Evolutionary conservation across 2,113 vertebrate species (phyloP).

Genomic region (Coregonus clupeaformis): DNA sequence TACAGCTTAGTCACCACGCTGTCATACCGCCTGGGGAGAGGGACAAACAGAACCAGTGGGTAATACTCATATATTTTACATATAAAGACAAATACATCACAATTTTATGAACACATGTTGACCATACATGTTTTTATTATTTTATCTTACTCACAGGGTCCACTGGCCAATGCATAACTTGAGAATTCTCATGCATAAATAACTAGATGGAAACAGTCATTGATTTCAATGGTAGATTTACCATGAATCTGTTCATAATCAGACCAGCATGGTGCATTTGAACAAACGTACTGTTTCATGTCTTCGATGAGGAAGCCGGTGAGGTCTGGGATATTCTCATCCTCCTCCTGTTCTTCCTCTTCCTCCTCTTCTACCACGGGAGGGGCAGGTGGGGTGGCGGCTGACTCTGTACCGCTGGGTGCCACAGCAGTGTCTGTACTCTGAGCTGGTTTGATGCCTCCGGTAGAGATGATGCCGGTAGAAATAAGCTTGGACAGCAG

Average conservation of each 20-base stretch:
- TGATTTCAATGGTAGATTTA: too few species aligned
- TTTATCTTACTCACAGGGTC: too few species aligned
- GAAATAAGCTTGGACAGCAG: constrained; percentile 90
- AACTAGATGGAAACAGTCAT: too few species aligned
- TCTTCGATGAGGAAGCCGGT: constrained; percentile 89
- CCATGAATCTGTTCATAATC: too few species aligned
- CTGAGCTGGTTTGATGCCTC: constrained; percentile 73
- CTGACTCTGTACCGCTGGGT: constrained; percentile 73
- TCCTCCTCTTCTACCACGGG: constrained; percentile 79
- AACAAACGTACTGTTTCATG: constrained; percentile 86
- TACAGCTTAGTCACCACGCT: constrained; percentile 91
- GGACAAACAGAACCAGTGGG: background rate
- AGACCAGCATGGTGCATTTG: too few species aligned
- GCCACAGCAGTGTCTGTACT: constrained; percentile 59
- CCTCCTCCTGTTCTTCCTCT: constrained; percentile 82
- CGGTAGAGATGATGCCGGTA: constrained; percentile 82
- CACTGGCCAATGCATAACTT: too few species aligned
- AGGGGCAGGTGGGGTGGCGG: constrained; percentile 53
- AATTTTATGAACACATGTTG: background rate
- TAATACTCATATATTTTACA: background rate
- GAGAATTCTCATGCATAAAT: too few species aligned
- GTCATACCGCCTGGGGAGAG: constrained; percentile 82
- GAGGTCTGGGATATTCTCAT: constrained; percentile 87
- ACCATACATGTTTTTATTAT: too few species aligned
- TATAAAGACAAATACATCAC: background rate